phyloP scores from a whole-genome alignment of 1,140 invertebrate genomes.

The Stegodyphus dumicola region DNA sequence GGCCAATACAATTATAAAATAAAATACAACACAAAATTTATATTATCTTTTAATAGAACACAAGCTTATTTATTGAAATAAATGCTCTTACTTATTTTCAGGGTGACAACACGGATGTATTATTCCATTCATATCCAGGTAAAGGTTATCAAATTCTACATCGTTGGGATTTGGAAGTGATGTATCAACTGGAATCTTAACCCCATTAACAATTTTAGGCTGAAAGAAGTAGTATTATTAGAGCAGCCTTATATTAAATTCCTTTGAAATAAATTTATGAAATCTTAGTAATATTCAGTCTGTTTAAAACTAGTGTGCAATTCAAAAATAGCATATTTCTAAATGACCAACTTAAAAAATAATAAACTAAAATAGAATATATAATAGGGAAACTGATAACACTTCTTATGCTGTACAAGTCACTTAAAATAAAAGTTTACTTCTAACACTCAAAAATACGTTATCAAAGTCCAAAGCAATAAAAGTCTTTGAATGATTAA shows the following conservation, averaged over 20 bases:
- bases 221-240: slow-evolving; percentile 11
- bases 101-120: slow-evolving; percentile 99
- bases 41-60: not conserved
- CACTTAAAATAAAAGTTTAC: too few species aligned
- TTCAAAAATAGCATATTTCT: not conserved
- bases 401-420: too few species aligned
- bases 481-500: too few species aligned
- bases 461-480: too few species aligned
- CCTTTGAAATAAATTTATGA: not conserved
- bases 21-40: too few species aligned
- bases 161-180: slow-evolving; percentile 95
- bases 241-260: not conserved
- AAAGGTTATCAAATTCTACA: slow-evolving; percentile 98
- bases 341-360: not conserved
- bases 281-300: not conserved
- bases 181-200: slow-evolving; percentile 79
- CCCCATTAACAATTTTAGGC: slow-evolving; percentile 67
- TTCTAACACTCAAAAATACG: too few species aligned
- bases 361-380: not conserved
- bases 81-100: slow-evolving; percentile 85
- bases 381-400: not conserved
- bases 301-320: not conserved
- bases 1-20: not conserved
- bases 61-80: slow-evolving; percentile 27
- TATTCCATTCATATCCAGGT: slow-evolving; percentile 99